Evolutionary conservation across 2,888 invertebrate species (phyloP), one percentile per base, ranked within the genome.

Genomic region (Eudiplozoon nipponicum): DNA sequence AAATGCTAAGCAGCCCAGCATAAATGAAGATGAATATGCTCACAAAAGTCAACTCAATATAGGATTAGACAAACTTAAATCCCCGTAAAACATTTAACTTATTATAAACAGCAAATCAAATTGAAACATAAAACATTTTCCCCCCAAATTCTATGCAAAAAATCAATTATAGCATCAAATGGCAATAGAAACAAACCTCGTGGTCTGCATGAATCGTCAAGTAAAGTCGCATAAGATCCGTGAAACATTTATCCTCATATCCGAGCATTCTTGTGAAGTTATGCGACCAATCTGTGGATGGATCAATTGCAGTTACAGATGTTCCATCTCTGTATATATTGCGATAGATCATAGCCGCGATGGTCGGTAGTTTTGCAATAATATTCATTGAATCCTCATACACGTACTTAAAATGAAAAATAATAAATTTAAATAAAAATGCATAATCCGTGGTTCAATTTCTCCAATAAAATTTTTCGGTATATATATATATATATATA

Each of bases 311-410:
- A 33, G 75, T 74, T 48, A 80, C 72, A 34, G 73, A 71, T 47
- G 73, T 72, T 44, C 75, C 74, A 51, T 75, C 74, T 48, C 71
- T 64, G 48, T 55, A 57, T 22, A 73, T 64, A 59, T 84, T 84
- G 46, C 78, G 68, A 63, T 84, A 84, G 52, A 84, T 81, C 13
- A 76, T 74, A 13, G 84, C 77, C 1, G 81, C 84, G 15, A 84
- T 68, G 18, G 78, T 78, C 0, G 84, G 80, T 53, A 84, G 62
- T 59, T 84, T 81, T 37, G 81, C 81, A 54, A 84, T 78, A 50
- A 84, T 63, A 58, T 80, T 74, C 76, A 84, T 80, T 13, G 76
- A 66, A 60, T 84, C 84, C 60, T 84, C 80, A 58, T 76, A 81
- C 4, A 68, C 66, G 54, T 70, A 69, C 70, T 67, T 51, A 4